These are phyloP conservation scores for Pseudopodoces humilis DNA, from an alignment of 2,113 vertebrate species.

Conservation along the genomic window DNA sequence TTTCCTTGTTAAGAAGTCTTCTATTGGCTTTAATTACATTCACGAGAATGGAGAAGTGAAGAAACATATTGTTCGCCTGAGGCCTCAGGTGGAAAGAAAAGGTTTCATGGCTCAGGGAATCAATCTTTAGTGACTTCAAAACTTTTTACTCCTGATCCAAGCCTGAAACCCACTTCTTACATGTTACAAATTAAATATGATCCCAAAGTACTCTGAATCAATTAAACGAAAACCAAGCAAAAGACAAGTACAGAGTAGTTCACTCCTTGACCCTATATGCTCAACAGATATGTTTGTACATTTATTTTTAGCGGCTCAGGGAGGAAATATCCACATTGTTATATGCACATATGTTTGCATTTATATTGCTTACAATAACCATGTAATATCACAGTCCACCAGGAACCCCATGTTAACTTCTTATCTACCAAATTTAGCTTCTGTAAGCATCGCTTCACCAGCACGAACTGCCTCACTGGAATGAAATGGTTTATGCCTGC, in stretches of 20 bases:
- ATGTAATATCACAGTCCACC: not conserved
- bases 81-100: not conserved
- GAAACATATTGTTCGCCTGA: not conserved
- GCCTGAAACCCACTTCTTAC: not conserved
- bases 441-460: not conserved
- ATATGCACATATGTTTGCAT: not conserved
- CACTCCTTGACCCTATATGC: not conserved
- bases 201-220: not conserved
- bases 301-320: not conserved
- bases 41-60: not conserved
- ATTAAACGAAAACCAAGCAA: not conserved
- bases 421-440: not conserved
- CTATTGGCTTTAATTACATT: not conserved
- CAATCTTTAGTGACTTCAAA: not conserved
- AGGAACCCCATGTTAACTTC: not conserved
- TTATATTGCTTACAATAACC: not conserved
- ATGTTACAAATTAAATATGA: not conserved
- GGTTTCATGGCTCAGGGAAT: not conserved
- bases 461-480: not conserved
- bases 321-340: not conserved
- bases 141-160: not conserved
- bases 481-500: not conserved
- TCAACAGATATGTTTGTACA: not conserved
- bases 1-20: not conserved
- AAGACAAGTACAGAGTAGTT: not conserved